Base-by-base conservation (phyloP, 2,797 vertebrate species). In the Tiaroga cobitis region DNA sequence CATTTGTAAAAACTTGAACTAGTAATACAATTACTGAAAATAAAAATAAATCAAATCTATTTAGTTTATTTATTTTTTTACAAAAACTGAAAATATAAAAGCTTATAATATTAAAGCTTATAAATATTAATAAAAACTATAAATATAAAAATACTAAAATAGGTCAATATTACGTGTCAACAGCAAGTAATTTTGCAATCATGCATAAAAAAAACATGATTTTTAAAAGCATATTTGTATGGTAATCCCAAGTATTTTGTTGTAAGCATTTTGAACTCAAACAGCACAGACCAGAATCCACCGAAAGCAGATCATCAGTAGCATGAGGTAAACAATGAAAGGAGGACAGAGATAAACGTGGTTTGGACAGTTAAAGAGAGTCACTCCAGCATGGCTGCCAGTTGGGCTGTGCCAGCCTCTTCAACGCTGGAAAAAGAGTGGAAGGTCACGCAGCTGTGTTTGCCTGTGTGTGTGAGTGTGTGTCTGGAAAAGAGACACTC, bases 401-500 rank as follows among this genome's bases (percentile, higher is more conserved):
- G 67, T 69, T 75, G 49, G 37, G 69, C 75, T 41, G 80, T 69
- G 81, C 84, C 84, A 85, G 32, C 49, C 86, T 80, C 69, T 84
- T 67, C 21, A 81, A n/a, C n/a, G 16, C 67, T 21, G 72, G 73
- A 68, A 81, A 68, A 78, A 83, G 11, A 73, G 15, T 37, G 65
- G 34, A 72, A 86, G 76, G 69, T 77, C 61, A 49, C 67, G 18
- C 83, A 79, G 69, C 78, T 86, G 86, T 84, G 76, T 80, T 85
- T 85, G 39, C 54, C 46, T 16, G 49, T 76, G 49, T 54, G 73
- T 83, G 79, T 41, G 67, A 39, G 65, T 69, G 75, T 61, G 75
- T 70, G 75, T 46, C 59, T 74, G 59, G 69, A 80, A 69, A 72
- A 82, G 90, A 93, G 90, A 92, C 92, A 92, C 91, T 93, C 90